phyloP scores from a whole-genome alignment of 2,113 vertebrate genomes.

The Ochotona princeps region DNA sequence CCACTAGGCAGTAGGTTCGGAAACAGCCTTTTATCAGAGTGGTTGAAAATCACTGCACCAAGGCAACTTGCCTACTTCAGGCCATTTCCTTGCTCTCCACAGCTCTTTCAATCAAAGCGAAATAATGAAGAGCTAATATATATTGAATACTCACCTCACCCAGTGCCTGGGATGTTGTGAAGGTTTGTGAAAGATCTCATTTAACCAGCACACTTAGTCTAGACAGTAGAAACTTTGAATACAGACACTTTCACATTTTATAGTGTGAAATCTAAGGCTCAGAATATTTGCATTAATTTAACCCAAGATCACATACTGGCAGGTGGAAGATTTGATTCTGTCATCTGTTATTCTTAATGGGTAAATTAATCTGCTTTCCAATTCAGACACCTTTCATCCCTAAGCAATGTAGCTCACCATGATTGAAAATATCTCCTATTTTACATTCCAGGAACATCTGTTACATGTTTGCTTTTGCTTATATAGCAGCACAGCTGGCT shows the following conservation, averaged over 20 bases:
- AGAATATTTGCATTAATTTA: neutral
- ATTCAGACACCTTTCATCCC: neutral
- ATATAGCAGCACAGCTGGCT: neutral
- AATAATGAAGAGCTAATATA: neutral
- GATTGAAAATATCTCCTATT: conserved; percentile 5
- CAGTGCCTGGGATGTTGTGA: neutral
- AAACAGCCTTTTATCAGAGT: neutral
- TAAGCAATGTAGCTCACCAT: neutral
- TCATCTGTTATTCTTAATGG: neutral
- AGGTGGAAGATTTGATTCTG: neutral
- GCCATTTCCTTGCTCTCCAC: neutral
- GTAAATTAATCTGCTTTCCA: conserved; percentile 14
- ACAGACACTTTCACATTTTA: conserved; percentile 22
- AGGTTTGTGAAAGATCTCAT: neutral
- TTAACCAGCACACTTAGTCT: neutral
- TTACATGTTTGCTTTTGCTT: neutral
- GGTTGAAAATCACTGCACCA: neutral
- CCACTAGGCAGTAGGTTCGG: neutral
- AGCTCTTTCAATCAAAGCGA: neutral
- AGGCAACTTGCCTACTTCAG: neutral
- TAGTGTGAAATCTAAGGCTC: neutral
- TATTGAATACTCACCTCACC: neutral
- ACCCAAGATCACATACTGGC: neutral
- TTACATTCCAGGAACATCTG: conserved; percentile 30
- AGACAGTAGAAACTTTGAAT: neutral